Base-by-base conservation (phyloP, 2,888 invertebrate species). In the Mylabris sibirica region DNA sequence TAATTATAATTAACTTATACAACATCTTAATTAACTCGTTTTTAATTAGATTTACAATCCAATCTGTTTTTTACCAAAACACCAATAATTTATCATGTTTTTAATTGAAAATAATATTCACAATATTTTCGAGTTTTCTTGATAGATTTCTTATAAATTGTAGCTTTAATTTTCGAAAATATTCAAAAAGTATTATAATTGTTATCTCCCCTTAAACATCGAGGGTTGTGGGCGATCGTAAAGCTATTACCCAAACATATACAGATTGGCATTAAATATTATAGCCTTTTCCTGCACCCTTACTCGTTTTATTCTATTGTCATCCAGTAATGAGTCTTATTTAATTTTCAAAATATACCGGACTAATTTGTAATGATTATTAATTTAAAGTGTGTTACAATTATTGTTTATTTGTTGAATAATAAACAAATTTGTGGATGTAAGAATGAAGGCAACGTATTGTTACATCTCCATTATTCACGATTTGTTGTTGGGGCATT, bases 231-330 rank as follows among this genome's bases (percentile, higher is more conserved):
- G 75, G 77, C 79, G 75, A 80, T 79, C 80, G 79, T 80, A 80
- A 79, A 80, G 76, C 77, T 77, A 80, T 80, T 80, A 80, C 80
- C 77, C 79, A 78, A 79, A 20, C 49, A 78, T 79, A 82, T 79
- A 82, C 79, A 80, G 79, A 77, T 78, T 79, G 80, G 79, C 80
- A 80, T 82, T 81, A 80, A 81, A 81, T 81, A 80, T 81, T 81
- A 82, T 81, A 79, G 78, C 81, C 79, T 69, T 66, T 68, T 70
- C 70, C 72, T 70, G 69, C 72, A 72, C 73, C 70, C 69, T 64
- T 64, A 65, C 68, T 64, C 69, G 68, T 4, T 44, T 14, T 70
- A 75, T 4, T 44, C 44, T 70, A 75, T 70, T 68, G 73, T 73
- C 67, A 67, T 62, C 76, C 76, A 76, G 78, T 77, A 75, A 77